phyloP scores from a whole-genome alignment of 1,140 invertebrate species.

The Aphis gossypii region DNA sequence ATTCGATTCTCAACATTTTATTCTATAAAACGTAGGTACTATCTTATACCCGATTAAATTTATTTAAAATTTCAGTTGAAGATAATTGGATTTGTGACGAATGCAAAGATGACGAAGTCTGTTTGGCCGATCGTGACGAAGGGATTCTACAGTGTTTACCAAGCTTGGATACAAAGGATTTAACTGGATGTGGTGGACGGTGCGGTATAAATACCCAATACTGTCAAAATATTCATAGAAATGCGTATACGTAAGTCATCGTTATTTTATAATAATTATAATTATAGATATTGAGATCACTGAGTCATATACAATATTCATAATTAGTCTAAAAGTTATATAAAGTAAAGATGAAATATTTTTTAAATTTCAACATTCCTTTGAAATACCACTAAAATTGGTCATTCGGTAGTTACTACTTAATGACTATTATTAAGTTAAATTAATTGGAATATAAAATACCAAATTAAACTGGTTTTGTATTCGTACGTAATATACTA shows the following conservation, averaged over 20 bases:
- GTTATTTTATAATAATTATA: conserved; percentile 47
- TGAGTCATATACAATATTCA: background rate
- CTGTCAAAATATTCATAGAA: conserved; percentile 73
- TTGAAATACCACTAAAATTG: background rate
- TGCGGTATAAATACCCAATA: conserved; percentile 75
- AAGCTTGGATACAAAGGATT: conserved; percentile 70
- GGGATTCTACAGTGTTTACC: conserved; percentile 70
- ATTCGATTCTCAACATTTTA: background rate
- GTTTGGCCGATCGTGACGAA: conserved; percentile 71
- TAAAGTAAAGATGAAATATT: background rate
- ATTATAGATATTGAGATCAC: background rate
- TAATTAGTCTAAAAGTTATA: background rate
- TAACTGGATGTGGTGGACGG: conserved; percentile 77
- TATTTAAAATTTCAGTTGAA: conserved; percentile 38
- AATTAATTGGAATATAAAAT: conserved; percentile 49
- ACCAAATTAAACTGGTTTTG: conserved; percentile 46
- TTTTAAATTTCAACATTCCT: conserved; percentile 9
- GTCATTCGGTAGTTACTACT: conserved; percentile 49
- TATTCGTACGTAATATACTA: background rate
- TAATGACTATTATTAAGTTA: conserved; percentile 53
- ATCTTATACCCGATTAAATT: background rate
- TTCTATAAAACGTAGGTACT: background rate
- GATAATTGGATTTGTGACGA: conserved; percentile 64
- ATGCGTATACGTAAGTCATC: conserved; percentile 66
- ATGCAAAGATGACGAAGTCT: conserved; percentile 69